A percentile compares a stretch with the other conserved stretches of the same genome.
These are phyloP conservation scores for Talpa occidentalis DNA, from an alignment of 2,113 vertebrate species.

Conservation along the genomic window DNA sequence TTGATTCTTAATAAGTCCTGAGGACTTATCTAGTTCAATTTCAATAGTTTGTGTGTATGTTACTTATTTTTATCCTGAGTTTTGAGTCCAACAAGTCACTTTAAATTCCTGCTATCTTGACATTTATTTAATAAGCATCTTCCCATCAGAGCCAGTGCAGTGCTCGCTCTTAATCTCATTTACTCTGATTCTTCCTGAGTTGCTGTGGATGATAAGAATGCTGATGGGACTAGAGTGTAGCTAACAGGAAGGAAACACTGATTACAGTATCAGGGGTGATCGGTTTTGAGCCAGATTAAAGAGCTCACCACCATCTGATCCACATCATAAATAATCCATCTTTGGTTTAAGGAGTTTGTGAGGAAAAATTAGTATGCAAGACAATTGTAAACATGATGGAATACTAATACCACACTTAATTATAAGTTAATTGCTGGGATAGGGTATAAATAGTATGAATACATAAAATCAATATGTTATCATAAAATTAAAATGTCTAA, in stretches of 20 bases:
- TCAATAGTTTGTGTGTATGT: neutral
- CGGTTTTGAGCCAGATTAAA: neutral
- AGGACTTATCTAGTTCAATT: conserved; percentile 27
- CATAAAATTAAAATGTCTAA: conserved; percentile 71
- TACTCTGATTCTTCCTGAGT: neutral
- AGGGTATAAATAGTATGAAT: conserved; percentile 29
- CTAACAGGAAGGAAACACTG: neutral
- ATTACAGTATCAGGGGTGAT: neutral
- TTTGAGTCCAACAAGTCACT: conserved; percentile 34
- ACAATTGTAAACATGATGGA: neutral
- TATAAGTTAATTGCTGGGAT: conserved; percentile 10
- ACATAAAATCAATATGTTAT: conserved; percentile 41
- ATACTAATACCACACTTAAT: neutral
- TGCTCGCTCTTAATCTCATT: neutral
- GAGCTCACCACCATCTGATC: neutral
- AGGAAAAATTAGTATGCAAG: neutral
- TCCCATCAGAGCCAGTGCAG: neutral
- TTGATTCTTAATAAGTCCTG: neutral
- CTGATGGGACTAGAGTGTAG: neutral
- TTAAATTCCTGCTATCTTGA: conserved; percentile 11
- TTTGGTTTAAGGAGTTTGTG: conserved; percentile 6
- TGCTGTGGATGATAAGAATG: neutral
- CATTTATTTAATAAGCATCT: neutral
- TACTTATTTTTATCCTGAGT: conserved; percentile 33
- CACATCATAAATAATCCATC: neutral